These are phyloP conservation scores for Eupithecia subfuscata DNA, from an alignment of 2,888 invertebrate genomes.

Conservation along the genomic window DNA sequence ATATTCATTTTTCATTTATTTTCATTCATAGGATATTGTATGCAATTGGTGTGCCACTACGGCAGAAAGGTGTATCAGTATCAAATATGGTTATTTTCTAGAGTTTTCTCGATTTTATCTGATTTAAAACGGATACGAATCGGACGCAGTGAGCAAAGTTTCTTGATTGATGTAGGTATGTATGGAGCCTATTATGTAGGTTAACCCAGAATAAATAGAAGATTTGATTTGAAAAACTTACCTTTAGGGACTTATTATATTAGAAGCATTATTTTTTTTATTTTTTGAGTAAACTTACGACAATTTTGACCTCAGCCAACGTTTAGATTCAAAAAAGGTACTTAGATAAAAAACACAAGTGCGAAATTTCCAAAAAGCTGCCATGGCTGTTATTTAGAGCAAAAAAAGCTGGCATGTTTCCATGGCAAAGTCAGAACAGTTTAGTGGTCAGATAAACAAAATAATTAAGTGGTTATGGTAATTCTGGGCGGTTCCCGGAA, in stretches of 20 bases:
- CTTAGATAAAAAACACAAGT: background rate
- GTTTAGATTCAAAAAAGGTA: background rate
- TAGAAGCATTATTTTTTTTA: background rate
- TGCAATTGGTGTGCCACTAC: too few relatives aligned
- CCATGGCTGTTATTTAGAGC: constrained; percentile 8
- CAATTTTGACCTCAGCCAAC: background rate
- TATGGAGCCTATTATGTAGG: too few relatives aligned
- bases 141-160: background rate
- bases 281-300: background rate
- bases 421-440: constrained; percentile 62
- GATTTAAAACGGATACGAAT: background rate
- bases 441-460: constrained; percentile 79
- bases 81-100: too few relatives aligned
- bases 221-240: too few relatives aligned
- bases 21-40: too few relatives aligned
- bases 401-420: constrained; percentile 50
- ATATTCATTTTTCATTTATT: too few relatives aligned
- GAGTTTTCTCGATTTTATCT: too few relatives aligned
- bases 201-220: too few relatives aligned
- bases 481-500: constrained; percentile 25
- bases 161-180: background rate
- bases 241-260: too few relatives aligned
- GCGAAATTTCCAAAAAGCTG: background rate
- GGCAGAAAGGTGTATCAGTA: too few relatives aligned
- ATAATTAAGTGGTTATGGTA: constrained; percentile 74